A percentile compares a stretch with the other conserved stretches of the same genome.
Conservation (phyloP, 2,113 vertebrate genomes). For the Aspiorhynchus laticeps region DNA sequence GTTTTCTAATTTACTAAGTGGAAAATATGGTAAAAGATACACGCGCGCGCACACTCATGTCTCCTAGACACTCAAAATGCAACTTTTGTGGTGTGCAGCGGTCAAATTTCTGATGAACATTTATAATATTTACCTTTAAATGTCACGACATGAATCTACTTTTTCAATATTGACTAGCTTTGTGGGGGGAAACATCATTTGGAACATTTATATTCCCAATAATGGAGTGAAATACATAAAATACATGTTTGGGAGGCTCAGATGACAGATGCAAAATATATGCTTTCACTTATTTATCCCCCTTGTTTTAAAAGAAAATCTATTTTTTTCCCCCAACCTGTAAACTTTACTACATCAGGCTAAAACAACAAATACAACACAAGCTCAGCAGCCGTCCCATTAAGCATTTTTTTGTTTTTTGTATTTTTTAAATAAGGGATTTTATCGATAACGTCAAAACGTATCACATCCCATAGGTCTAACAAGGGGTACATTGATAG, state of each 20-base stretch:
- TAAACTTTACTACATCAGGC: slow-evolving; percentile 78
- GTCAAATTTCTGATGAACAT: slow-evolving; percentile 63
- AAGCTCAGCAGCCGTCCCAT: slow-evolving; percentile 63
- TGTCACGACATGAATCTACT: slow-evolving; percentile 74
- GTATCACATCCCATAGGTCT: slow-evolving; percentile 67
- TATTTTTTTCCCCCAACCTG: slow-evolving; percentile 31
- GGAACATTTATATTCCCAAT: slow-evolving; percentile 68
- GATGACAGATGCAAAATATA: slow-evolving; percentile 71
- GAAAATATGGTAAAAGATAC: slow-evolving; percentile 74
- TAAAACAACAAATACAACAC: slow-evolving; percentile 77
- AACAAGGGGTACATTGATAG: slow-evolving; percentile 65
- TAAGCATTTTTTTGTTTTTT: slow-evolving; percentile 34
- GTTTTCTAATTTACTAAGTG: slow-evolving; percentile 76
- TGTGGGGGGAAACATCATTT: slow-evolving; percentile 68
- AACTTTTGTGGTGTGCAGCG: slow-evolving; percentile 52
- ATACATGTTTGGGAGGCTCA: slow-evolving; percentile 67
- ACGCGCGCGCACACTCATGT: slow-evolving; percentile 63
- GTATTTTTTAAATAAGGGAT: slow-evolving; percentile 55
- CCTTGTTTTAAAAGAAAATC: slow-evolving; percentile 29
- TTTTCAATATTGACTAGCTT: slow-evolving; percentile 72
- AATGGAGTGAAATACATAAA: slow-evolving; percentile 72
- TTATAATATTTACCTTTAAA: slow-evolving; percentile 70
- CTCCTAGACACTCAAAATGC: slow-evolving; percentile 69
- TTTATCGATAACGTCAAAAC: slow-evolving; percentile 57
- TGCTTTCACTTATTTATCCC: slow-evolving; percentile 69